phyloP scores from a whole-genome alignment of 2,797 vertebrate genomes.

The Neosilurus mollespiculum region DNA sequence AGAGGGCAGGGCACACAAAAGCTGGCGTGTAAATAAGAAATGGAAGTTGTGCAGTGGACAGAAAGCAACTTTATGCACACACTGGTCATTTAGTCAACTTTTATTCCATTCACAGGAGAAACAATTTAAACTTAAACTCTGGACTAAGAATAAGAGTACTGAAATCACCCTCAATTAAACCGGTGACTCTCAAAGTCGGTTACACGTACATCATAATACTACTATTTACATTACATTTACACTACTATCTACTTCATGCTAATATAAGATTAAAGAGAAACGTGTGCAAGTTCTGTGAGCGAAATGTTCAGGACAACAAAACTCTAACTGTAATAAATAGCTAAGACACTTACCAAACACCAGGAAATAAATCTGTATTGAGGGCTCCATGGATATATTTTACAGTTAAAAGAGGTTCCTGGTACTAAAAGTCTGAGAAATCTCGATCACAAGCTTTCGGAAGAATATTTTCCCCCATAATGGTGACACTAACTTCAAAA shows the following conservation, averaged over 20 bases:
- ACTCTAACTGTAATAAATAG: neutral
- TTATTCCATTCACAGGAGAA: neutral
- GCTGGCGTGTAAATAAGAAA: neutral
- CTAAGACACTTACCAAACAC: too few relatives aligned
- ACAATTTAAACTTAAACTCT: neutral
- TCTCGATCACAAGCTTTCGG: neutral
- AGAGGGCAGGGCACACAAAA: neutral
- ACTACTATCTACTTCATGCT: neutral
- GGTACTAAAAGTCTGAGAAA: neutral
- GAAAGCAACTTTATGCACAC: neutral
- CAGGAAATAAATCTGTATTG: neutral
- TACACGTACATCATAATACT: too few relatives aligned
- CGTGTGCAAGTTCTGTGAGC: neutral
- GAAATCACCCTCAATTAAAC: neutral
- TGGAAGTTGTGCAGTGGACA: neutral
- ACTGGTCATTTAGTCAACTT: neutral
- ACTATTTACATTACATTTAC: too few relatives aligned
- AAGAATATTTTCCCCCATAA: too few relatives aligned
- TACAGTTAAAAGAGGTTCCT: neutral
- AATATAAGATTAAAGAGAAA: neutral
- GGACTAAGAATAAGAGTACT: neutral
- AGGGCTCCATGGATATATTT: neutral
- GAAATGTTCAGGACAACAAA: neutral
- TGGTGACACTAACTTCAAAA: neutral
- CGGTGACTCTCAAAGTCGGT: neutral